Evolutionary conservation across 2,797 vertebrate genomes (phyloP).

Genomic region (Helarctos malayanus): DNA sequence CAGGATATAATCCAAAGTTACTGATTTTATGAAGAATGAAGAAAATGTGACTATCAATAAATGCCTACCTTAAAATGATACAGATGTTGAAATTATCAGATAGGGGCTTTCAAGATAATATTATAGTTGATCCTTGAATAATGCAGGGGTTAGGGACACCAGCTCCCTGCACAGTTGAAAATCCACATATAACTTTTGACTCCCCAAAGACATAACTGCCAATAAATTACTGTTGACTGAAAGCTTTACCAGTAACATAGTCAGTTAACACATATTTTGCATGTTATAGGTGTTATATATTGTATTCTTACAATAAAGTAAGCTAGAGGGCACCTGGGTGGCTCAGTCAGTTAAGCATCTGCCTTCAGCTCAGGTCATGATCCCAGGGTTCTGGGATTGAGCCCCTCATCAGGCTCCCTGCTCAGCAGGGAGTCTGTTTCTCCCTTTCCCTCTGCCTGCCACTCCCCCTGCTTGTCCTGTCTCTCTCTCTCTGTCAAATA

Average conservation of each 20-base stretch:
- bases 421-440: no score
- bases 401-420: no score
- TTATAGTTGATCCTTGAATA: background rate
- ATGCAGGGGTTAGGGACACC: background rate
- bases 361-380: no score
- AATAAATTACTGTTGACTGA: background rate
- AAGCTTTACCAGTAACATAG: background rate
- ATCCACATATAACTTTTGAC: background rate
- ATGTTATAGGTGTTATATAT: background rate
- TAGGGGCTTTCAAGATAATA: background rate
- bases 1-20: background rate
- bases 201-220: background rate
- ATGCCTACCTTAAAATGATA: background rate
- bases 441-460: no score
- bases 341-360: no score
- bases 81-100: background rate
- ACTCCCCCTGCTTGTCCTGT: no score
- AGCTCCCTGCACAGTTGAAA: background rate
- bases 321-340: background rate
- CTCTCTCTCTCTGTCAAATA: no score
- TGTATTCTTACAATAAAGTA: background rate
- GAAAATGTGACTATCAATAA: conserved; percentile 7
- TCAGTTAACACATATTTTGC: background rate
- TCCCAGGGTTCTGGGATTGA: no score
- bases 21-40: background rate